These are phyloP conservation scores for Drosophila athabasca DNA, from an alignment of 1,140 invertebrate genomes.

Conservation along the genomic window DNA sequence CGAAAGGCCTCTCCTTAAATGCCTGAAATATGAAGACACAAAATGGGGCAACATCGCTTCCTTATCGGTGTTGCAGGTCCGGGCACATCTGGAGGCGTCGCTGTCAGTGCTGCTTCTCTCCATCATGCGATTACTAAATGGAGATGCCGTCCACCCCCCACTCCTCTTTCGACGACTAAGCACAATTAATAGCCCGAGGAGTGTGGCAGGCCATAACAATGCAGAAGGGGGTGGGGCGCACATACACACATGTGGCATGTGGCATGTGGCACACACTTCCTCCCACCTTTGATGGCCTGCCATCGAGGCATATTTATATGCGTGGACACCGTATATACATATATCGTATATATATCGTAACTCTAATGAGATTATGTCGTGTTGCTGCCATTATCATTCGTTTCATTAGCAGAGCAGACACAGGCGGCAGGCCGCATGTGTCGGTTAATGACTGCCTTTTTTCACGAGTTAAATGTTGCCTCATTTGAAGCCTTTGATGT, in stretches of 20 bases:
- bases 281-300: slow-evolving; percentile 25
- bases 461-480: slow-evolving; percentile 1
- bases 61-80: slow-evolving; percentile 39
- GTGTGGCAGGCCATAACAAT: slow-evolving; percentile 55
- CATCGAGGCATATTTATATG: slow-evolving; percentile 43
- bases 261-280: not conserved
- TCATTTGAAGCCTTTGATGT: slow-evolving; percentile 14
- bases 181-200: slow-evolving; percentile 72
- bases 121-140: slow-evolving; percentile 77
- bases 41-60: slow-evolving; percentile 16
- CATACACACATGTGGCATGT: slow-evolving; percentile 21
- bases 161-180: slow-evolving; percentile 55
- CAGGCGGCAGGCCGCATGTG: slow-evolving; percentile 11
- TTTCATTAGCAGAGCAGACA: slow-evolving; percentile 62
- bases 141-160: slow-evolving; percentile 11
- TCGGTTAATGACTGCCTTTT: slow-evolving; percentile 45
- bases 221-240: slow-evolving; percentile 15
- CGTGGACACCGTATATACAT: slow-evolving; percentile 9
- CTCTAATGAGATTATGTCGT: slow-evolving; percentile 73
- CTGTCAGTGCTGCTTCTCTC: slow-evolving; percentile 21
- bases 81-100: slow-evolving; percentile 19
- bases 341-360: slow-evolving; percentile 54
- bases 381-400: slow-evolving; percentile 57
- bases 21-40: slow-evolving; percentile 66
- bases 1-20: slow-evolving; percentile 36